A percentile compares a stretch with the other conserved stretches of the same genome.
These are phyloP conservation scores for Brachionus angularis DNA, from an alignment of 1,140 invertebrate species.

Conservation along the genomic window DNA sequence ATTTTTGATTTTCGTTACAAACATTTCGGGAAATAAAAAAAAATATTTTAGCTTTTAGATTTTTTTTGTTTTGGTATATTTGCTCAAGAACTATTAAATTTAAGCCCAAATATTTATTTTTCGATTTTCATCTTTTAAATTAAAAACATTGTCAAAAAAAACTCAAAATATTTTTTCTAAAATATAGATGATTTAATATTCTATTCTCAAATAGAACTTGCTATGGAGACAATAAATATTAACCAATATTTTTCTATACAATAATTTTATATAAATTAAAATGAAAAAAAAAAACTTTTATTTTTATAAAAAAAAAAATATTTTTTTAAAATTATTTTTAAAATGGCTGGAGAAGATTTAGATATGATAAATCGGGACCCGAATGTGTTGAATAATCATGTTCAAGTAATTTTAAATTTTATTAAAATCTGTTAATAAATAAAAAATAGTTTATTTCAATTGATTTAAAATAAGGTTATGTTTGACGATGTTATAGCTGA, in stretches of 20 bases:
- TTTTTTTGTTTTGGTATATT: too few species aligned
- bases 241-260: background rate
- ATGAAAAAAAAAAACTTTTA: background rate
- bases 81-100: too few species aligned
- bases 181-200: slow-evolving; percentile 20
- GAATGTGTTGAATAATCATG: slow-evolving; percentile 28
- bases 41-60: too few species aligned
- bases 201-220: slow-evolving; percentile 3
- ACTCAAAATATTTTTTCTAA: too few species aligned
- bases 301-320: background rate
- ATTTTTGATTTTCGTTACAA: too few species aligned
- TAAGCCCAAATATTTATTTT: too few species aligned
- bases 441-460: background rate
- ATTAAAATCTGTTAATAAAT: background rate
- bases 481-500: slow-evolving; percentile 40
- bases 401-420: slow-evolving; percentile 11
- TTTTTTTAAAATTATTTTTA: background rate
- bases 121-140: too few species aligned
- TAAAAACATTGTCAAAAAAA: too few species aligned
- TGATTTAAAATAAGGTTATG: background rate
- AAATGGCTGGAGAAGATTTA: slow-evolving; percentile 18
- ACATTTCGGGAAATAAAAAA: too few species aligned
- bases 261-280: background rate
- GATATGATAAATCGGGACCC: slow-evolving; percentile 40
- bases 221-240: too few species aligned